These are phyloP conservation scores for Pseudorhiza aurosa DNA, from an alignment of 30 jellyfish, hydroid and myxozoan species.

Conservation along the genomic window DNA sequence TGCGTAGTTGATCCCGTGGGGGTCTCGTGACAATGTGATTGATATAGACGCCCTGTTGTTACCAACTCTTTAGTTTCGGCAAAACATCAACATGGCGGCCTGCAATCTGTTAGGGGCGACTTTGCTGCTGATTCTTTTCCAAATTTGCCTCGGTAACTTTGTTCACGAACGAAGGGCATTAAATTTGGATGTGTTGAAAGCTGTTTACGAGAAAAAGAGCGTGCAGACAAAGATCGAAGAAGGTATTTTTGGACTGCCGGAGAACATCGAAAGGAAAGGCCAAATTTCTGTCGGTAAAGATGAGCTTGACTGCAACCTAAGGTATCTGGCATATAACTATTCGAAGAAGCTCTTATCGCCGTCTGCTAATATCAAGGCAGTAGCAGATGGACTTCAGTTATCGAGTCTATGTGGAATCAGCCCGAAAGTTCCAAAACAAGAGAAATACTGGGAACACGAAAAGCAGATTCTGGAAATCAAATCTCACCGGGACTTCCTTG, in stretches of 20 bases:
- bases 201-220: conserved; percentile 18
- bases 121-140: conserved; percentile 6
- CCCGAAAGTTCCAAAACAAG: conserved; percentile 24
- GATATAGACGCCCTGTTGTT: too few species aligned
- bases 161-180: conserved; percentile 23
- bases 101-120: neutral
- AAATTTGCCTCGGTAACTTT: neutral
- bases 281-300: conserved; percentile 21
- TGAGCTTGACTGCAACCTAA: conserved; percentile 80
- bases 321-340: conserved; percentile 80
- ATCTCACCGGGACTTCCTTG: neutral
- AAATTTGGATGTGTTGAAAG: conserved; percentile 12
- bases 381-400: conserved; percentile 85
- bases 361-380: conserved; percentile 64
- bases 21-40: neutral
- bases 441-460: conserved; percentile 42
- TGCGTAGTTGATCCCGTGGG: too few species aligned
- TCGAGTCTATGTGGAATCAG: conserved; percentile 64
- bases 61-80: too few species aligned
- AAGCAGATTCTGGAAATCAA: conserved; percentile 8
- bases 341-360: conserved; percentile 65
- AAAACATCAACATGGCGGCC: conserved; percentile 17
- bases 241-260: conserved; percentile 68
- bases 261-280: conserved; percentile 8
- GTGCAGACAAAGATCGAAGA: conserved; percentile 21